Conservation (phyloP, 2,888 invertebrate species). For the Neocrepidodera transversa region DNA sequence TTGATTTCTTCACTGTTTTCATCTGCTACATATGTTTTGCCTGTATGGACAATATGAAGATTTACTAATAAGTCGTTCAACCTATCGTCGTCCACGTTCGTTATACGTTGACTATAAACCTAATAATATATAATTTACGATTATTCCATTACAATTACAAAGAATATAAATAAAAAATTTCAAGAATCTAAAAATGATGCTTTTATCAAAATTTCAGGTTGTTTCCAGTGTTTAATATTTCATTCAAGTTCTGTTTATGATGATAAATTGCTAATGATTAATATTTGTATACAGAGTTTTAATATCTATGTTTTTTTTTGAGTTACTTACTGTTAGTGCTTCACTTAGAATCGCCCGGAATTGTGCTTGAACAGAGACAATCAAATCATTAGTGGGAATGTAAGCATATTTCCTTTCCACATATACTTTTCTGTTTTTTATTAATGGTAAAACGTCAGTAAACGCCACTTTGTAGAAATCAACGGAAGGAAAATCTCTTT, state of each 20-base stretch:
- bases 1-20: constrained; percentile 59
- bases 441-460: constrained; percentile 84
- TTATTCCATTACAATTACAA: not conserved
- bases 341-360: constrained; percentile 76
- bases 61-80: constrained; percentile 75
- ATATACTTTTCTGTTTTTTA: constrained; percentile 79
- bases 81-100: constrained; percentile 84
- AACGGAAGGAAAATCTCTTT: constrained; percentile 66
- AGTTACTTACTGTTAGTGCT: constrained; percentile 70
- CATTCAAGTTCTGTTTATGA: too few relatives aligned
- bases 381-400: constrained; percentile 83
- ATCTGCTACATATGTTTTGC: constrained; percentile 72
- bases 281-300: too few relatives aligned
- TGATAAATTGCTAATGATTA: too few relatives aligned
- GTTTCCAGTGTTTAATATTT: too few relatives aligned
- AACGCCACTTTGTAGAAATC: constrained; percentile 70
- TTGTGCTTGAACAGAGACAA: constrained; percentile 79
- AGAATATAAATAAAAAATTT: not conserved
- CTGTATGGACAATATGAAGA: constrained; percentile 84
- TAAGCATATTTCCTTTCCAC: constrained; percentile 84
- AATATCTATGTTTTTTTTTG: too few relatives aligned
- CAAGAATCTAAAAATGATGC: too few relatives aligned
- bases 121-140: constrained; percentile 46
- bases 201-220: too few relatives aligned
- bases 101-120: constrained; percentile 71